phyloP scores from a whole-genome alignment of 2,888 invertebrate species.

The Drosophila sordidapex region DNA sequence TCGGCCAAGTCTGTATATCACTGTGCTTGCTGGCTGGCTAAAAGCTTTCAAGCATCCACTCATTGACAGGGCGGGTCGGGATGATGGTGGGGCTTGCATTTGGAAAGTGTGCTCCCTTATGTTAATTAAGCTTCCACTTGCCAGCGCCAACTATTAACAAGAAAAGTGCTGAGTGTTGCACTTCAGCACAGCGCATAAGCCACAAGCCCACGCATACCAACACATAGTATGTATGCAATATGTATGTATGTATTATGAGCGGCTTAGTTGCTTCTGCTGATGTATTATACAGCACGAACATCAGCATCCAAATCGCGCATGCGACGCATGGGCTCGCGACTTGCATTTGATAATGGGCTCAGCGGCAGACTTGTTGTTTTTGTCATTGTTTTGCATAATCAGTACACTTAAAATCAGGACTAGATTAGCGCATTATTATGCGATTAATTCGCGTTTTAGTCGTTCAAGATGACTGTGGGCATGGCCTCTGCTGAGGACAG shows the following conservation, averaged over 20 bases:
- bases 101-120: slow-evolving; percentile 64
- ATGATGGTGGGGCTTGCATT: slow-evolving; percentile 14
- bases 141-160: slow-evolving; percentile 70
- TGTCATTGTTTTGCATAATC: slow-evolving; percentile 50
- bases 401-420: slow-evolving; percentile 61
- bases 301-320: slow-evolving; percentile 42
- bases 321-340: slow-evolving; percentile 32
- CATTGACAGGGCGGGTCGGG: slow-evolving; percentile 17
- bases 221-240: background rate
- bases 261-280: background rate
- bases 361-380: slow-evolving; percentile 11
- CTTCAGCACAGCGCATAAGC: slow-evolving; percentile 44
- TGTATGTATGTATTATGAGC: background rate
- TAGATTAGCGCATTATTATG: slow-evolving; percentile 68
- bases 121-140: slow-evolving; percentile 76
- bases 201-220: slow-evolving; percentile 5
- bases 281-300: slow-evolving; percentile 13
- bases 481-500: slow-evolving; percentile 43
- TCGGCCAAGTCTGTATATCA: background rate
- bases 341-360: slow-evolving; percentile 46
- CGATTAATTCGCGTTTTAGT: slow-evolving; percentile 50
- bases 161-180: slow-evolving; percentile 67
- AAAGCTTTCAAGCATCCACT: slow-evolving; percentile 73
- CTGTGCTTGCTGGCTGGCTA: slow-evolving; percentile 39
- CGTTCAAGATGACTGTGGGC: slow-evolving; percentile 26